Base-by-base conservation (phyloP, 2,888 invertebrate genomes). In the Hybos culiciformis region DNA sequence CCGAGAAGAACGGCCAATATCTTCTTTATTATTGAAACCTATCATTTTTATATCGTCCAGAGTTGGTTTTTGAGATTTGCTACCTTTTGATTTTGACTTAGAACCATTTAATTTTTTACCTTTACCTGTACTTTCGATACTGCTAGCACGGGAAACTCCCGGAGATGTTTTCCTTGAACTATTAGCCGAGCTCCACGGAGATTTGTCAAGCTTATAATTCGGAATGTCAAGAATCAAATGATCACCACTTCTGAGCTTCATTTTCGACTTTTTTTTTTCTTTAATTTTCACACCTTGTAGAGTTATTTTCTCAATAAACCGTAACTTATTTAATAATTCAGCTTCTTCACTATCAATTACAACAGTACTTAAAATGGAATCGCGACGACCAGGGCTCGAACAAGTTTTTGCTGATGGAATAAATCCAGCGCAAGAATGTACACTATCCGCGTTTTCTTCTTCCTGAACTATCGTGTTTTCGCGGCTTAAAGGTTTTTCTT, bases 331-430 rank as follows among this genome's bases (percentile, higher is more conserved):
- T 3, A 77, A 58, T 21, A 77, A 55, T 47, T 71, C 66, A 38
- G 71, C 54, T 54, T 77, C 77, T 53, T 77, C 77, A 20, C 62
- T 70, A 52, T 77, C 77, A 48, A 77, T 72, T 6, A 71, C 59
- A 14, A 73, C 67, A 9, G 71, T 65, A 49, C 52, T 58, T 4
- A 62, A 49, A 9, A 60, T 68, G 57, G 46, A 70, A 46, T 62
- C 71, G 58, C 51, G 62, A 51, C 32, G 58, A 52, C 54, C 51
- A 20, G 56, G 53, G 8, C 54, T 53, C 36, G 56, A 54, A 26
- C 54, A 56, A 12, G 56, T 56, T 42, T 70, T 69, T 2, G 57
- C 59, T 4, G 56, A 54, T 34, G 66, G 63, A 49, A 63, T 63
- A 4, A 61, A 66, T 21, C 75, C 65, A 5, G 57, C 61, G 48